These are phyloP conservation scores for Esperia sulphurella DNA, from an alignment of 2,888 invertebrate genomes.

Conservation along the genomic window DNA sequence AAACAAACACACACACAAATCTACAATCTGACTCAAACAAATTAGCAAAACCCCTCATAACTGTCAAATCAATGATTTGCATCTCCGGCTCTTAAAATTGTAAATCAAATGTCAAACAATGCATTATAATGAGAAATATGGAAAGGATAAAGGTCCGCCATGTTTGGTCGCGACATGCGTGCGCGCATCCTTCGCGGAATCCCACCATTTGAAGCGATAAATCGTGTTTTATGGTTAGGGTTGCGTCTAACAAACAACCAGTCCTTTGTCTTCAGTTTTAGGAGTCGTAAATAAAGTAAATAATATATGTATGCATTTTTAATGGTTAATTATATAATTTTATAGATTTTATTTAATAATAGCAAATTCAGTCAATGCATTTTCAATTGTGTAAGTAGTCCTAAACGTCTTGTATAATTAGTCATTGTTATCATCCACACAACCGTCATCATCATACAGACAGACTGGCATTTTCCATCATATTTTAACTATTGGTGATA, in stretches of 20 bases:
- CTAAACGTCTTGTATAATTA: too few species aligned
- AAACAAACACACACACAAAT: too few species aligned
- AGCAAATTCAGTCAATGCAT: too few species aligned
- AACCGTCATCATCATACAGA: too few species aligned
- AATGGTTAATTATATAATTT: too few species aligned
- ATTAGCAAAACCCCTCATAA: not conserved
- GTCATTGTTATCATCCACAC: too few species aligned
- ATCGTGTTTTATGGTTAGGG: not conserved
- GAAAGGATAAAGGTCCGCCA: conserved; percentile 21
- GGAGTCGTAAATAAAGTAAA: too few species aligned
- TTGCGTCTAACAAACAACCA: not conserved
- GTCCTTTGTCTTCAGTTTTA: not conserved
- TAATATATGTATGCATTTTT: too few species aligned
- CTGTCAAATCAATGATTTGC: not conserved
- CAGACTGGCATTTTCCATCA: too few species aligned
- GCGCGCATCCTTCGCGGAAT: conserved; percentile 34
- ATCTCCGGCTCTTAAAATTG: not conserved
- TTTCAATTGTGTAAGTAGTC: too few species aligned
- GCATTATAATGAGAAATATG: not conserved
- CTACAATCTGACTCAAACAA: not conserved
- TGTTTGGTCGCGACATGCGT: conserved; percentile 20
- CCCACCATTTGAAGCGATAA: conserved; percentile 7
- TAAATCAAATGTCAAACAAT: not conserved
- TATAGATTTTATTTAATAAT: too few species aligned
- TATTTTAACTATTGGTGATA: too few species aligned